Base-by-base conservation (phyloP, 2,888 invertebrate genomes). In the Carterocephalus palaemon region DNA sequence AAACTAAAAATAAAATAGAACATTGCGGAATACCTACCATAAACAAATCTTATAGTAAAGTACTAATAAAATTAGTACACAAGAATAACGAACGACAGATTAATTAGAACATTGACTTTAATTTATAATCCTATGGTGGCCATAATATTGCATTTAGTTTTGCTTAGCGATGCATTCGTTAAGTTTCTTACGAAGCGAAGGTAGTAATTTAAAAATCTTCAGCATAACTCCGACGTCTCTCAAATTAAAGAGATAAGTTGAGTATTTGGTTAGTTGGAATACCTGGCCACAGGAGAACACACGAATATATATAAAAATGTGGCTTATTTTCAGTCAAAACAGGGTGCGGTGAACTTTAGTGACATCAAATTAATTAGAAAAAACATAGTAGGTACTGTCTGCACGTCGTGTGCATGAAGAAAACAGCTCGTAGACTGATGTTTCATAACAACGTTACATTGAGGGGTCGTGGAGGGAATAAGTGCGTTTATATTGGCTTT, bases 331-430 rank as follows among this genome's bases (percentile, higher is more conserved):
- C 28, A 36, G 34, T 15, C 24, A 31, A 24, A 23, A 24, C 23
- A 16, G 17, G 28, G 42, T 28, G 28, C 33, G 10, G 26, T 43
- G 34, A 36, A 43, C 34, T 43, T 43, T 43, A n/a, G 34, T 43
- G 7, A 36, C 42, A 36, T 43, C 42, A 19, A 36, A 36, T 36
- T 43, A 43, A 42, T 42, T 36, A 34, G 41, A 42, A 33, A n/a
- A 42, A 42, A 36, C 16, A 42, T n/a, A n/a, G n/a, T n/a, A 34
- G 15, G 26, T 9, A 17, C 24, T 13, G 41, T 32, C 40, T 42
- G 34, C 26, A 20, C 19, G 12, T 34, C 28, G 33, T 20, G 33
- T 34, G 28, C 9, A n/a, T 34, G 33, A 42, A 34, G 34, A 38
- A 38, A 28, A 34, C 28, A 13, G 16, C 6, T 17, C 26, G 15